These are phyloP conservation scores for Hippocampus barbouri DNA, from an alignment of 2,113 vertebrate species.

Conservation along the genomic window DNA sequence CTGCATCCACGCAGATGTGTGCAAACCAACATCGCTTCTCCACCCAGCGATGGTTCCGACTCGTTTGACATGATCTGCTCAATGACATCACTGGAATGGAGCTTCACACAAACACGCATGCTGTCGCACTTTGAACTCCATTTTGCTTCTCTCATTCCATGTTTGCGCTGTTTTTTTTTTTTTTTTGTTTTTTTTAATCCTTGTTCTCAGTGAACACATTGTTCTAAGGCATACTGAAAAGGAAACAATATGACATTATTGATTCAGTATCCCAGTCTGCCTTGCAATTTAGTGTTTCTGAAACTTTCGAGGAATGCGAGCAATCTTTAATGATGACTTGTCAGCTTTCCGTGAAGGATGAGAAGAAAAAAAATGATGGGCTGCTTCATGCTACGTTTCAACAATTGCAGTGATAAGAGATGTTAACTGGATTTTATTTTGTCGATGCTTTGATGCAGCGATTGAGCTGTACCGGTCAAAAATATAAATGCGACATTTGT, in stretches of 20 bases:
- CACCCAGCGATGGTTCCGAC: neutral
- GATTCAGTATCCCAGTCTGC: neutral
- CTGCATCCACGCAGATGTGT: neutral
- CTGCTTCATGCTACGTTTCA: neutral
- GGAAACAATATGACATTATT: neutral
- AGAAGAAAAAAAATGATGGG: constrained; percentile 19
- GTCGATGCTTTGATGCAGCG: neutral
- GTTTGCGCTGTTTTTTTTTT: constrained; percentile 42
- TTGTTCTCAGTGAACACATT: constrained; percentile 10
- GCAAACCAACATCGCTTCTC: neutral
- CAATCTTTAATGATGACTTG: constrained; percentile 5
- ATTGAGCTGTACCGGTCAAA: neutral
- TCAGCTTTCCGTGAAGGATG: constrained; percentile 15
- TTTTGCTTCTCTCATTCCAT: constrained; percentile 23
- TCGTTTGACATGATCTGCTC: neutral
- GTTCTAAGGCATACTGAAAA: constrained; percentile 14
- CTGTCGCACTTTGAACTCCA: constrained; percentile 18
- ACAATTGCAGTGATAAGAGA: neutral
- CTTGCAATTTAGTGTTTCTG: constrained; percentile 7
- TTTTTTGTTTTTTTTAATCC: neutral
- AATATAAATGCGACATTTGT: neutral
- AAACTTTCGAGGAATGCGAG: constrained; percentile 20
- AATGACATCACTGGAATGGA: constrained; percentile 19
- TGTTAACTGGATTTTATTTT: neutral
- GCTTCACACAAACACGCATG: constrained; percentile 6